These are phyloP conservation scores for Gymnodraco acuticeps DNA, from an alignment of 2,797 vertebrate species.

Conservation along the genomic window DNA sequence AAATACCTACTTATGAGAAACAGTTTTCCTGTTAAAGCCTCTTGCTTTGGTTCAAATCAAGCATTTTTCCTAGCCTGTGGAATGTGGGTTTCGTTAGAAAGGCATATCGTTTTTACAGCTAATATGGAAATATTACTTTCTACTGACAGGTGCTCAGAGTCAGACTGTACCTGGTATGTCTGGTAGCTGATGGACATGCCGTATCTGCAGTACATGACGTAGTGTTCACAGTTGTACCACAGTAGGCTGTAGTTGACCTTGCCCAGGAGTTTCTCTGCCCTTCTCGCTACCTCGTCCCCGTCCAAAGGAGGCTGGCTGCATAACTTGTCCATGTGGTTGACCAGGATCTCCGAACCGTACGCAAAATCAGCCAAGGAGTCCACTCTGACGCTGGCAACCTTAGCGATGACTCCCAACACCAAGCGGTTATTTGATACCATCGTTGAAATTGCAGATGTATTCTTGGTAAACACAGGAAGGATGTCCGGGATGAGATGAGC, in stretches of 20 bases:
- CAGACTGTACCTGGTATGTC: conserved; percentile 91
- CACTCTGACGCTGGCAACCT: conserved; percentile 92
- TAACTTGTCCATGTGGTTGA: conserved; percentile 91
- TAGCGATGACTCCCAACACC: conserved; percentile 90
- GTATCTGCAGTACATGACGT: conserved; percentile 97
- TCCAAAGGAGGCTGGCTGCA: conserved; percentile 86
- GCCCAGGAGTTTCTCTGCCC: conserved; percentile 92
- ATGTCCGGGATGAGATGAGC: conserved; percentile 98
- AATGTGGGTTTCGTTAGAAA: neutral
- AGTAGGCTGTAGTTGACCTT: conserved; percentile 91
- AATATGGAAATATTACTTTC: neutral
- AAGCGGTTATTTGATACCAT: conserved; percentile 95
- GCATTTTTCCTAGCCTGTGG: neutral
- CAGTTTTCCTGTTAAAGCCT: neutral
- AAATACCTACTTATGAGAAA: neutral
- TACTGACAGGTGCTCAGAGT: neutral
- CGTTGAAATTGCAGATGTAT: conserved; percentile 82
- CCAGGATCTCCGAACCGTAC: conserved; percentile 90
- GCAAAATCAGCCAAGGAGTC: conserved; percentile 94
- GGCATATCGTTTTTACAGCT: neutral
- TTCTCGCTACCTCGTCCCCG: conserved; percentile 89
- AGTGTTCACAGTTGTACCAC: conserved; percentile 99
- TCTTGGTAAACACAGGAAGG: conserved; percentile 86
- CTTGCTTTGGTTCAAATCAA: neutral
- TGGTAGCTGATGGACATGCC: conserved; percentile 93